phyloP scores from a whole-genome alignment of 2,888 invertebrate species.

The Drosophila meridiana region DNA sequence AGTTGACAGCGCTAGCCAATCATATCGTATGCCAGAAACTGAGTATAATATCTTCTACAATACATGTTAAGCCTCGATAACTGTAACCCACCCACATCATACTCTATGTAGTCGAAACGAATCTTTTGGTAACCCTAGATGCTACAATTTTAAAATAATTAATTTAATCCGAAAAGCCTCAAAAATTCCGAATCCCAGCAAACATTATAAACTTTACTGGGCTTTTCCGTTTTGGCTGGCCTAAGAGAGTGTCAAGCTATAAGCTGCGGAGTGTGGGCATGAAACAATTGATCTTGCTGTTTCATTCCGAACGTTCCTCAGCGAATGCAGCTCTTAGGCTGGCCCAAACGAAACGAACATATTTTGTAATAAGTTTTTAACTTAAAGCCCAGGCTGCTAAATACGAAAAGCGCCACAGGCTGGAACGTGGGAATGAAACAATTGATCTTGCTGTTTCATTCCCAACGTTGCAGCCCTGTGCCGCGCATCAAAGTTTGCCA shows the following conservation, averaged over 20 bases:
- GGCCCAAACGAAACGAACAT: slow-evolving; percentile 23
- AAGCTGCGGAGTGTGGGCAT: slow-evolving; percentile 18
- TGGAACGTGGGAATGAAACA: slow-evolving; percentile 40
- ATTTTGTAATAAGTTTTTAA: slow-evolving; percentile 40
- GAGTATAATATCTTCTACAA: slow-evolving; percentile 26
- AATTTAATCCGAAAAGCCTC: slow-evolving; percentile 11
- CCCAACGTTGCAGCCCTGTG: slow-evolving; percentile 22
- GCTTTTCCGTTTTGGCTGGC: slow-evolving; percentile 47
- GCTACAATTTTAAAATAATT: slow-evolving; percentile 20
- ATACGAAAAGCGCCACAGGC: not conserved
- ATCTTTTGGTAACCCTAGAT: slow-evolving; percentile 37
- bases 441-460: slow-evolving; percentile 44
- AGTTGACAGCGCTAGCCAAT: slow-evolving; percentile 41
- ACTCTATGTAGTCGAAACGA: slow-evolving; percentile 29
- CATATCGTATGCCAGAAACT: slow-evolving; percentile 41
- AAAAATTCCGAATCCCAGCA: slow-evolving; percentile 16
- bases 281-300: slow-evolving; percentile 38
- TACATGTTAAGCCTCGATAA: slow-evolving; percentile 47
- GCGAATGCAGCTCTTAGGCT: slow-evolving; percentile 10
- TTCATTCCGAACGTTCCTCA: slow-evolving; percentile 30
- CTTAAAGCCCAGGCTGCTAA: slow-evolving; percentile 16
- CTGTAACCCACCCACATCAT: slow-evolving; percentile 70
- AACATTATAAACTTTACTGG: slow-evolving; percentile 35
- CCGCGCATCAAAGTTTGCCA: slow-evolving; percentile 34
- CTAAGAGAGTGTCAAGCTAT: slow-evolving; percentile 14